Evolutionary conservation across 2,113 vertebrate species (phyloP).

Genomic region (Nothobranchius kuhntae): DNA sequence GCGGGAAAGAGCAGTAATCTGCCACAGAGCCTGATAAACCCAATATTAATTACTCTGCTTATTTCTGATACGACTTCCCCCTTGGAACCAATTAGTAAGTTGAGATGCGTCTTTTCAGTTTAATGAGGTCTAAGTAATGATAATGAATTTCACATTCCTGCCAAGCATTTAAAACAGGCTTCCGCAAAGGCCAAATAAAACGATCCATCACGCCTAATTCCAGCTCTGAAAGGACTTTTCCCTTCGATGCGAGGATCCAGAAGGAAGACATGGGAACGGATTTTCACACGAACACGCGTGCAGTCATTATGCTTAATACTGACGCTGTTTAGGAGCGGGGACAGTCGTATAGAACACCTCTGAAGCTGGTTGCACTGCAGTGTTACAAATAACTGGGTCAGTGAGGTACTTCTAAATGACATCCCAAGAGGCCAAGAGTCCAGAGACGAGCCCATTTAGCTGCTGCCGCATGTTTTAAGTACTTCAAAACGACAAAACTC

Average conservation of each 20-base stretch:
- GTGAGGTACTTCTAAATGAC: conserved; percentile 19
- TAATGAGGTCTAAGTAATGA: conserved; percentile 79
- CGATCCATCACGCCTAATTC: conserved; percentile 39
- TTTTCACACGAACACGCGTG: conserved; percentile 20
- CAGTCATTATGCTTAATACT: conserved; percentile 21
- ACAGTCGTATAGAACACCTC: conserved; percentile 8
- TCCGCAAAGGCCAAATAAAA: conserved; percentile 52
- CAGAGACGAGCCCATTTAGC: conserved; percentile 35
- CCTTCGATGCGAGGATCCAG: conserved; percentile 40
- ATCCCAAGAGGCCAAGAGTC: conserved; percentile 5
- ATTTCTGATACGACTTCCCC: conserved; percentile 69
- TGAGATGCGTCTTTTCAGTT: conserved; percentile 74
- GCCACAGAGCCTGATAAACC: conserved; percentile 65
- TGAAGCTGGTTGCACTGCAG: conserved; percentile 8
- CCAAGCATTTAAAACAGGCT: conserved; percentile 67
- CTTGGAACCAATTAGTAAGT: conserved; percentile 76
- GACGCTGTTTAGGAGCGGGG: not conserved
- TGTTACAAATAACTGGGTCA: conserved; percentile 13
- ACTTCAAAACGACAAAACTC: not conserved
- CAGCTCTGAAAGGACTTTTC: conserved; percentile 30
- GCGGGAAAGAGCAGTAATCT: conserved; percentile 29
- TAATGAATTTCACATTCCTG: conserved; percentile 76
- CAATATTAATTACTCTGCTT: conserved; percentile 74
- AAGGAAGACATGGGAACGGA: conserved; percentile 25
- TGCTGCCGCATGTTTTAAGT: conserved; percentile 40